phyloP scores from a whole-genome alignment of 1,140 invertebrate genomes.

The Drosophila obscura region DNA sequence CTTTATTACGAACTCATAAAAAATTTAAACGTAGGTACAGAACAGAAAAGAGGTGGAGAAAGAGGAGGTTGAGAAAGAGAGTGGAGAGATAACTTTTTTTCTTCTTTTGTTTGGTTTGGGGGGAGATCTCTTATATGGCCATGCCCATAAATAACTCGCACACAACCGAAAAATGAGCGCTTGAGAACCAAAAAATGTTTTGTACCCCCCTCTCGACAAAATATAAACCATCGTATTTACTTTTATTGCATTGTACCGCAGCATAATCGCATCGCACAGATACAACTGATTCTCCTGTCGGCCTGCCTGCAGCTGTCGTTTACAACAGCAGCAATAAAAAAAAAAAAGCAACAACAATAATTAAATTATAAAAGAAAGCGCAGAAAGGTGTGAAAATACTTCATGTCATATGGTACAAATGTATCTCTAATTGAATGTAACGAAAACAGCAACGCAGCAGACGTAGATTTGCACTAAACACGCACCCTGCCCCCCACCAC shows the following conservation, averaged over 20 bases:
- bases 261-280: conserved; percentile 63
- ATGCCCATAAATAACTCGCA: conserved; percentile 65
- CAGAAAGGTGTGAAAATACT: conserved; percentile 79
- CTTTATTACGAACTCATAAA: conserved; percentile 83
- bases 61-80: neutral
- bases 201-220: conserved; percentile 63
- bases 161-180: conserved; percentile 44
- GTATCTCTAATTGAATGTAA: conserved; percentile 78
- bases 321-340: conserved; percentile 27
- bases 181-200: conserved; percentile 62
- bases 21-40: conserved; percentile 79
- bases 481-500: conserved; percentile 39
- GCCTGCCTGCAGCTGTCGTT: conserved; percentile 11
- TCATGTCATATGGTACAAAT: conserved; percentile 80
- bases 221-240: conserved; percentile 66
- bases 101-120: conserved; percentile 20
- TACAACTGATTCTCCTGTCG: conserved; percentile 14
- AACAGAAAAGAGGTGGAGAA: conserved; percentile 18
- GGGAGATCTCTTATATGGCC: conserved; percentile 16
- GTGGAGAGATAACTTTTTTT: conserved; percentile 35
- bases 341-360: conserved; percentile 23
- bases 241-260: conserved; percentile 74
- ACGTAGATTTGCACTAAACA: conserved; percentile 68
- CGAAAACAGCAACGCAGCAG: conserved; percentile 42
- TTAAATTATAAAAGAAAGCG: conserved; percentile 57